These are phyloP conservation scores for Thoracochromis brauschi DNA, from an alignment of 2,113 vertebrate species.

Conservation along the genomic window DNA sequence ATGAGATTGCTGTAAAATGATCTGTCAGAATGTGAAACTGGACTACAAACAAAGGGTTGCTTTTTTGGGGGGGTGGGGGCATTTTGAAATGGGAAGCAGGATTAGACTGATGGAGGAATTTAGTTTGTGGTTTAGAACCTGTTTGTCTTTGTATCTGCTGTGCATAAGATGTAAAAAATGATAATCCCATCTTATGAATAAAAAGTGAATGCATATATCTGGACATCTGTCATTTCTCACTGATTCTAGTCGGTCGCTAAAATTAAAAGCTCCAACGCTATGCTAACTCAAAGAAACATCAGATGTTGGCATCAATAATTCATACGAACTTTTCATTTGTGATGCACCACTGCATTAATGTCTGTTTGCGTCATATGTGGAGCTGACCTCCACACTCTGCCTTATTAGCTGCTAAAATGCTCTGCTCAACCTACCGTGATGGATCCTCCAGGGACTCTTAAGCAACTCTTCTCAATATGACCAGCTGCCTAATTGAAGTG, in stretches of 20 bases:
- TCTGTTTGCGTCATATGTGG: slow-evolving; percentile 13
- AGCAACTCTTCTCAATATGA: slow-evolving; percentile 12
- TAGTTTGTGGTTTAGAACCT: slow-evolving; percentile 71
- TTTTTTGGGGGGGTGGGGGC: slow-evolving; percentile 15
- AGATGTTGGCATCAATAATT: slow-evolving; percentile 52
- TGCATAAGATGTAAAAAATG: slow-evolving; percentile 66
- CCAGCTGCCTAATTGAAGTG: slow-evolving; percentile 38
- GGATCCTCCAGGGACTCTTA: slow-evolving; percentile 39
- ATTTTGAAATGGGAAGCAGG: slow-evolving; percentile 54
- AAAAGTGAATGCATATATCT: slow-evolving; percentile 57
- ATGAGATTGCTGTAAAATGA: slow-evolving; percentile 62
- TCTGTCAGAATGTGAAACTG: slow-evolving; percentile 72
- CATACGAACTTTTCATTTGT: slow-evolving; percentile 37
- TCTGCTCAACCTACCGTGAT: slow-evolving; percentile 23
- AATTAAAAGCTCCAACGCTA: neutral
- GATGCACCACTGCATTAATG: slow-evolving; percentile 39
- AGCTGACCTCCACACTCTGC: slow-evolving; percentile 36
- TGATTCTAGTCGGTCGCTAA: neutral
- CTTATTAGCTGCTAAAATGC: slow-evolving; percentile 12
- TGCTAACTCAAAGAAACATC: neutral
- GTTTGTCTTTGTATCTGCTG: slow-evolving; percentile 72
- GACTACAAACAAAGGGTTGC: slow-evolving; percentile 55
- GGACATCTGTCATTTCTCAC: slow-evolving; percentile 11
- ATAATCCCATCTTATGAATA: slow-evolving; percentile 68
- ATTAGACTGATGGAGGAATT: slow-evolving; percentile 56